A percentile compares a stretch with the other conserved stretches of the same genome.
These are phyloP conservation scores for Eulemur albifrons DNA, from an alignment of 2,797 vertebrate genomes.

Conservation along the genomic window DNA sequence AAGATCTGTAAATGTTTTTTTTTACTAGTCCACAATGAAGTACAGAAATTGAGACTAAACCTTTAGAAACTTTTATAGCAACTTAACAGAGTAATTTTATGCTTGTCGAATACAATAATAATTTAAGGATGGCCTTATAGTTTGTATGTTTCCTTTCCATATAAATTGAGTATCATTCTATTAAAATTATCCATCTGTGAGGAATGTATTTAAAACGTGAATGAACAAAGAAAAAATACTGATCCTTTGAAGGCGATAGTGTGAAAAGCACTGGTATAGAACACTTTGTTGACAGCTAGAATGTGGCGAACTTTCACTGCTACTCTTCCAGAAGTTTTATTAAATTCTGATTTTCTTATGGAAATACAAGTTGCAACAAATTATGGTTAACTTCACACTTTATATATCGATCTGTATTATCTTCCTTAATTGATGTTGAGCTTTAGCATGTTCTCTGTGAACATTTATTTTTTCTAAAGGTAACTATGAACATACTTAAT, in stretches of 20 bases:
- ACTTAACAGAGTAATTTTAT: constrained; percentile 38
- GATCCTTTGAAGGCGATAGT: neutral
- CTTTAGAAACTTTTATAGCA: constrained; percentile 17
- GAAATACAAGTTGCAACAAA: constrained; percentile 34
- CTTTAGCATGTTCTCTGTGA: neutral
- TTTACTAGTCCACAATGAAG: neutral
- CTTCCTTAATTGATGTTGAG: constrained; percentile 7
- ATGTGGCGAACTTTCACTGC: neutral
- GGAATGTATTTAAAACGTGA: constrained; percentile 15
- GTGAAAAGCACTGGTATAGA: neutral
- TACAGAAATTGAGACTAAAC: neutral
- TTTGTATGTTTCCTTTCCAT: neutral
- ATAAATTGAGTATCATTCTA: constrained; percentile 27
- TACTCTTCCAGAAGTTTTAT: neutral
- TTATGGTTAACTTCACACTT: neutral
- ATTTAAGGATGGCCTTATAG: neutral
- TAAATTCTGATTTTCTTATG: constrained; percentile 2
- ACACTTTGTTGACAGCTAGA: neutral
- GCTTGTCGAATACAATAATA: constrained; percentile 38
- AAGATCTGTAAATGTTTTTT: neutral
- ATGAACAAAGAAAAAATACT: neutral
- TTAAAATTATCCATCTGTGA: constrained; percentile 47
- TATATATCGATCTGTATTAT: neutral
- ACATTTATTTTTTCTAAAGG: constrained; percentile 43
- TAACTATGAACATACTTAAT: neutral